Conservation (phyloP, 2,113 vertebrate species). For the Regulus satrapa region DNA sequence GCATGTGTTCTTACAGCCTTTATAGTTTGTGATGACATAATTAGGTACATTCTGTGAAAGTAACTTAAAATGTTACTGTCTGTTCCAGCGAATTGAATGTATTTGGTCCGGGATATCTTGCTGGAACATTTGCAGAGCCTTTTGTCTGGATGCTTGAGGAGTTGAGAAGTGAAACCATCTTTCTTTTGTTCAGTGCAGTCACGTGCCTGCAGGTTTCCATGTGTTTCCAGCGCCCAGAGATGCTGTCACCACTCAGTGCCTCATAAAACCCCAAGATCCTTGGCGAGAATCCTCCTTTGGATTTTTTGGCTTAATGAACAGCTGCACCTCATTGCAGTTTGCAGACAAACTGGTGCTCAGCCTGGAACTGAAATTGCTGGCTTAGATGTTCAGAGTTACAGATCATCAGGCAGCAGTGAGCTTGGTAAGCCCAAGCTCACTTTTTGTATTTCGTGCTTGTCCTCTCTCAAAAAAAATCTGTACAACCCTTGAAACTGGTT, state of each 20-base stretch:
- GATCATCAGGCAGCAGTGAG: not conserved
- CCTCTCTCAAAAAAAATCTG: not conserved
- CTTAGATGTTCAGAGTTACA: not conserved
- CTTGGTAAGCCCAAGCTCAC: not conserved
- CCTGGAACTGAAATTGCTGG: not conserved
- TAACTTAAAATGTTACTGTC: slow-evolving; percentile 58
- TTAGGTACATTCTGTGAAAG: slow-evolving; percentile 62
- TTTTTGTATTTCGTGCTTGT: not conserved
- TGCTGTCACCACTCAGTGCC: not conserved
- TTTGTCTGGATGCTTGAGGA: not conserved
- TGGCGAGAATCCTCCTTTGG: not conserved
- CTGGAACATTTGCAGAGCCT: slow-evolving; percentile 1
- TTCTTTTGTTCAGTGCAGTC: not conserved
- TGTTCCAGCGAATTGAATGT: slow-evolving; percentile 13
- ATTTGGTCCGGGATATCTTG: slow-evolving; percentile 17
- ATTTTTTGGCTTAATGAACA: not conserved
- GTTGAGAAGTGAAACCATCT: slow-evolving; percentile 23
- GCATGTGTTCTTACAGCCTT: slow-evolving; percentile 56
- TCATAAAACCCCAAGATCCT: slow-evolving; percentile 4
- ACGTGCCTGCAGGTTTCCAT: not conserved
- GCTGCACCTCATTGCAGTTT: not conserved
- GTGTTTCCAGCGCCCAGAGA: not conserved
- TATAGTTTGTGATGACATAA: slow-evolving; percentile 64
- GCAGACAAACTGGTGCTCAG: not conserved
- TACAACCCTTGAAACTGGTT: not conserved